Evolutionary conservation across 2,797 vertebrate genomes (phyloP).

Genomic region (Pipistrellus kuhlii): DNA sequence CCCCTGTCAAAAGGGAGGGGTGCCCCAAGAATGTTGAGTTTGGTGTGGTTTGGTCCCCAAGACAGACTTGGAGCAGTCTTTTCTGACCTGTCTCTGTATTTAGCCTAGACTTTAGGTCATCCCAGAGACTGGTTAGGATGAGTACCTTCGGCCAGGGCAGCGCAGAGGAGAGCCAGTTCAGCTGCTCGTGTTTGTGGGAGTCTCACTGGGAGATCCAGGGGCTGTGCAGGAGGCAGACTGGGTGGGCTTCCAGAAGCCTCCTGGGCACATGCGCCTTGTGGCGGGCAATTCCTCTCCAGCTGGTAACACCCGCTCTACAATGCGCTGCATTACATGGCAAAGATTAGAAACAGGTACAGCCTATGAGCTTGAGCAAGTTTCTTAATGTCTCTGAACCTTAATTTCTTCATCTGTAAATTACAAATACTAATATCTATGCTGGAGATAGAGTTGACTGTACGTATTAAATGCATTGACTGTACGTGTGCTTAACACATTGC

Average conservation of each 20-base stretch:
- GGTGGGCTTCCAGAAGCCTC: not conserved
- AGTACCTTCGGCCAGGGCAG: not conserved
- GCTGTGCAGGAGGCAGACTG: not conserved
- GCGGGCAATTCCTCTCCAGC: not conserved
- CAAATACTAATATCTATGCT: not conserved
- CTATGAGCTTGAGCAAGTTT: not conserved
- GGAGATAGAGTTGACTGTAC: not conserved
- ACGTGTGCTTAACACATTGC: not conserved
- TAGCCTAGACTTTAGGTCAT: not conserved
- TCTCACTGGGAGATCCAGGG: not conserved
- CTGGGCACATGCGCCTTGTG: not conserved
- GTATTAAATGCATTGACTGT: not conserved
- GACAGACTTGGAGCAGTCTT: not conserved
- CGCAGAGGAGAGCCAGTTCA: no score
- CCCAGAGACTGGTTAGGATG: not conserved
- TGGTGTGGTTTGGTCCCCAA: not conserved
- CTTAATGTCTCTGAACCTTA: not conserved
- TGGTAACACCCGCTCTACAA: not conserved
- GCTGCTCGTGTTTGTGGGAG: not conserved
- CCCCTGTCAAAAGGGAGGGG: not conserved
- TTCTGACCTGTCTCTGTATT: not conserved
- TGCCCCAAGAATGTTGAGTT: not conserved
- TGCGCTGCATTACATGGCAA: not conserved
- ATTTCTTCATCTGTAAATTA: constrained; percentile 20
- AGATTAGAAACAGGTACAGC: not conserved